A percentile compares a stretch with the other conserved stretches of the same genome.
Conservation (phyloP, 2,113 vertebrate species). For the Nyctereutes procyonoides region DNA sequence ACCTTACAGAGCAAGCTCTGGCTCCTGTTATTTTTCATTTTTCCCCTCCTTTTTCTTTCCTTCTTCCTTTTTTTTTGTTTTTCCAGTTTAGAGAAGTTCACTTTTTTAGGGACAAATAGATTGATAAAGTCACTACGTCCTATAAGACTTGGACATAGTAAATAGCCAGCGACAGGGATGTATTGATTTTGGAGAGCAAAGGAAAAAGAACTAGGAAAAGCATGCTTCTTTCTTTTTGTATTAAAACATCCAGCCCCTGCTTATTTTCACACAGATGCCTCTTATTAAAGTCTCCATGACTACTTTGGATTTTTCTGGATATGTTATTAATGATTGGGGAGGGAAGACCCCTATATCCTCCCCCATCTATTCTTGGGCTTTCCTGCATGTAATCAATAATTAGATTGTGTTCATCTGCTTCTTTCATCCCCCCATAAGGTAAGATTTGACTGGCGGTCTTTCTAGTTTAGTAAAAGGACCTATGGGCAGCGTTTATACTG, state of each 20-base stretch:
- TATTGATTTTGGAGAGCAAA: neutral
- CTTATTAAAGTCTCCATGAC: conserved; percentile 28
- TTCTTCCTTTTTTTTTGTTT: neutral
- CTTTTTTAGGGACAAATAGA: neutral
- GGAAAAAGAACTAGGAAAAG: neutral
- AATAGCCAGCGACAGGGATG: no score
- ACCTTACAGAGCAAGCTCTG: neutral
- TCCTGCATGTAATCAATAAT: conserved; percentile 76
- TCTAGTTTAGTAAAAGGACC: conserved; percentile 63
- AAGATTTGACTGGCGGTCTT: conserved; percentile 70
- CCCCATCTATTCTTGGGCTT: conserved; percentile 55
- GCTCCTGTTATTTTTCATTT: neutral
- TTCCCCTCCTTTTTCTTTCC: neutral
- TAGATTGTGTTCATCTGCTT: conserved; percentile 63
- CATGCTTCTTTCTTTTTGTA: neutral
- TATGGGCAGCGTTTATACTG: neutral
- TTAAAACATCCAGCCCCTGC: rapidly evolving
- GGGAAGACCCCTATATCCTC: conserved; percentile 40
- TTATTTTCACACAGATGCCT: neutral
- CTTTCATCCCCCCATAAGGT: neutral
- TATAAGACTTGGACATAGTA: neutral
- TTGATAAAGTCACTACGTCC: neutral
- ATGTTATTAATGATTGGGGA: conserved; percentile 43
- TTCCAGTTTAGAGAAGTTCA: neutral
- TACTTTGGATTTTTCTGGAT: conserved; percentile 62